A percentile compares a stretch with the other conserved stretches of the same genome.
These are phyloP conservation scores for Jacana jacana DNA, from an alignment of 2,113 vertebrate genomes.

Conservation along the genomic window DNA sequence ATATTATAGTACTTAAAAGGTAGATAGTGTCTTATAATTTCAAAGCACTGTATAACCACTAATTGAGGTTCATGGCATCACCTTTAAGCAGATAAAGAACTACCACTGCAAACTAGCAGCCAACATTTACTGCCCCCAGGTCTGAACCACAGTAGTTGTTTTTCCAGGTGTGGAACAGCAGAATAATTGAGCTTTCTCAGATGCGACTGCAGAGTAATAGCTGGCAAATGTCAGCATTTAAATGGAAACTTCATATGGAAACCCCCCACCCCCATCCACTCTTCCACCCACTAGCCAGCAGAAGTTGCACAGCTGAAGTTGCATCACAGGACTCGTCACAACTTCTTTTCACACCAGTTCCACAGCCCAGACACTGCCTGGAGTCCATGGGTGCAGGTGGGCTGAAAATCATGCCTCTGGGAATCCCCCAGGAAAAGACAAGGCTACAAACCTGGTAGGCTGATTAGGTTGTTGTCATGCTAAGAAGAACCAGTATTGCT, in stretches of 20 bases:
- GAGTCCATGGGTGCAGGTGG: background rate
- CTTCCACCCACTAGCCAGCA: background rate
- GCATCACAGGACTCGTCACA: background rate
- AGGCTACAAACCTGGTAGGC: background rate
- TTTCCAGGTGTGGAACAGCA: background rate
- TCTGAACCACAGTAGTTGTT: background rate
- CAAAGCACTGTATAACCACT: background rate
- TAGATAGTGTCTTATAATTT: background rate
- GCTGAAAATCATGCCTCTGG: background rate
- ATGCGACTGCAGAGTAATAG: background rate
- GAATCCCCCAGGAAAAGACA: background rate
- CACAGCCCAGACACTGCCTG: rapidly evolving
- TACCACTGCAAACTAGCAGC: background rate
- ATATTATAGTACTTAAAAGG: background rate
- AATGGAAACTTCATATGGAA: background rate
- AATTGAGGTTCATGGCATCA: background rate
- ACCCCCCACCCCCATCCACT: background rate
- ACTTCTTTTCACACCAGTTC: background rate
- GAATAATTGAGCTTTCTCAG: background rate
- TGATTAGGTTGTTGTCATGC: background rate
- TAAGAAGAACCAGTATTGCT: background rate
- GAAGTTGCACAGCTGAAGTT: background rate
- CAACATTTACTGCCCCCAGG: background rate
- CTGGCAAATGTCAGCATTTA: background rate
- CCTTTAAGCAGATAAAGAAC: conserved; percentile 9